These are phyloP conservation scores for Neodon shergylaensis DNA, from an alignment of 2,113 vertebrate genomes.

Conservation along the genomic window DNA sequence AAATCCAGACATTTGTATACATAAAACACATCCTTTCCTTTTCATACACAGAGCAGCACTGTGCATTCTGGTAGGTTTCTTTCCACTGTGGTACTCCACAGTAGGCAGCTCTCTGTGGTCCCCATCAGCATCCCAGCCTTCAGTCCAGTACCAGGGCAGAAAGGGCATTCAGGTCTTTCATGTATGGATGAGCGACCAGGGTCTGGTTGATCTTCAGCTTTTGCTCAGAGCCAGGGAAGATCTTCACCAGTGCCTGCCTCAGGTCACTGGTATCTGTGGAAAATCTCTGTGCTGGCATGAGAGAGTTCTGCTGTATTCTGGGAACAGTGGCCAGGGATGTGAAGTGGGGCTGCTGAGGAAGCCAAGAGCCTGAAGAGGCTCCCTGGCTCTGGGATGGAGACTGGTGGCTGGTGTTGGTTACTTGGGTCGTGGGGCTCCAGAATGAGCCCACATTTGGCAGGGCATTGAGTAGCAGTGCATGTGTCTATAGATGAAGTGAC, in stretches of 20 bases:
- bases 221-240: slow-evolving; percentile 94
- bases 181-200: slow-evolving; percentile 94
- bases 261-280: slow-evolving; percentile 90
- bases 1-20: slow-evolving; percentile 77
- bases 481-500: slow-evolving; percentile 73
- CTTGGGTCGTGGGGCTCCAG: slow-evolving; percentile 47
- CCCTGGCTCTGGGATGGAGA: slow-evolving; percentile 54
- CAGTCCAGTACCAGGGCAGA: slow-evolving; percentile 96
- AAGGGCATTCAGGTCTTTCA: too few species aligned
- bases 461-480: slow-evolving; percentile 61
- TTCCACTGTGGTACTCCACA: slow-evolving; percentile 34
- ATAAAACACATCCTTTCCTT: slow-evolving; percentile 74
- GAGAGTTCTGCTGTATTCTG: background rate
- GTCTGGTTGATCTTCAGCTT: slow-evolving; percentile 95
- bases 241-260: slow-evolving; percentile 92
- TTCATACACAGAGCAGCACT: slow-evolving; percentile 76
- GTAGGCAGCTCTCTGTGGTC: background rate
- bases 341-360: slow-evolving; percentile 65
- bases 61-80: slow-evolving; percentile 77
- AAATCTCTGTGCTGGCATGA: slow-evolving; percentile 87
- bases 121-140: slow-evolving; percentile 35
- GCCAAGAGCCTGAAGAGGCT: slow-evolving; percentile 58
- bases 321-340: slow-evolving; percentile 50
- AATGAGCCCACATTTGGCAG: slow-evolving; percentile 74
- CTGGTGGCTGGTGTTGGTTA: slow-evolving; percentile 63